A percentile compares a stretch with the other conserved stretches of the same genome.
These are phyloP conservation scores for Rhabditoides inermis DNA, from an alignment of 2,888 invertebrate species.

Conservation along the genomic window DNA sequence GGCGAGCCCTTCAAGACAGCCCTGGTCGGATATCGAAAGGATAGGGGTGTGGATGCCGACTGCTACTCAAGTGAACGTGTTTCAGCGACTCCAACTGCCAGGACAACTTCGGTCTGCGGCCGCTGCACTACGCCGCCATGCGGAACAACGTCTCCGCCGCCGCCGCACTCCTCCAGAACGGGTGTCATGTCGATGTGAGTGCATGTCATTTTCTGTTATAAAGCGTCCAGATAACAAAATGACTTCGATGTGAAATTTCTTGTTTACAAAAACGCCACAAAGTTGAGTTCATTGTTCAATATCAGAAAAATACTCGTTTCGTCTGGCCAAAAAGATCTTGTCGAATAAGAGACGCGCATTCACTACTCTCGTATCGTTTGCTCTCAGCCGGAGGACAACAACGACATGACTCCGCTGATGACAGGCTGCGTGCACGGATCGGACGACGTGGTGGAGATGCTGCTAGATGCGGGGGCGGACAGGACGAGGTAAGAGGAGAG, in stretches of 20 bases:
- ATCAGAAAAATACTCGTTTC: too few relatives aligned
- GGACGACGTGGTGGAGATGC: constrained; percentile 80
- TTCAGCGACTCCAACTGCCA: constrained; percentile 4
- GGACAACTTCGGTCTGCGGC: constrained; percentile 19
- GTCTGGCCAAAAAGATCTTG: not conserved
- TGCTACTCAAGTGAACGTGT: not conserved
- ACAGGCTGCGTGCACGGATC: constrained; percentile 27
- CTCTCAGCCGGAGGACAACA: constrained; percentile 14
- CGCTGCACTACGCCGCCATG: constrained; percentile 31
- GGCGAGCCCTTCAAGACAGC: too few relatives aligned
- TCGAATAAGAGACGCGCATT: not conserved
- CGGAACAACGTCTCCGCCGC: constrained; percentile 20
- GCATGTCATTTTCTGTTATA: too few relatives aligned
- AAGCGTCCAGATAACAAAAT: too few relatives aligned
- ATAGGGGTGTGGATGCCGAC: not conserved
- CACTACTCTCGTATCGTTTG: constrained; percentile 1
- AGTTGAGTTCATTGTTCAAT: too few relatives aligned
- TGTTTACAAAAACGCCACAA: too few relatives aligned
- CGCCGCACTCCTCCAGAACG: constrained; percentile 8
- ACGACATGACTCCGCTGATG: constrained; percentile 24
- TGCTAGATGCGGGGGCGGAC: constrained; percentile 69
- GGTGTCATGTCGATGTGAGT: constrained; percentile 14
- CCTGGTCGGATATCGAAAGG: too few relatives aligned
- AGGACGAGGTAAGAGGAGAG: constrained; percentile 60
- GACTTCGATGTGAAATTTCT: not conserved